Evolutionary conservation across 2,797 vertebrate species (phyloP).

Genomic region (Acropternis orthonyx): DNA sequence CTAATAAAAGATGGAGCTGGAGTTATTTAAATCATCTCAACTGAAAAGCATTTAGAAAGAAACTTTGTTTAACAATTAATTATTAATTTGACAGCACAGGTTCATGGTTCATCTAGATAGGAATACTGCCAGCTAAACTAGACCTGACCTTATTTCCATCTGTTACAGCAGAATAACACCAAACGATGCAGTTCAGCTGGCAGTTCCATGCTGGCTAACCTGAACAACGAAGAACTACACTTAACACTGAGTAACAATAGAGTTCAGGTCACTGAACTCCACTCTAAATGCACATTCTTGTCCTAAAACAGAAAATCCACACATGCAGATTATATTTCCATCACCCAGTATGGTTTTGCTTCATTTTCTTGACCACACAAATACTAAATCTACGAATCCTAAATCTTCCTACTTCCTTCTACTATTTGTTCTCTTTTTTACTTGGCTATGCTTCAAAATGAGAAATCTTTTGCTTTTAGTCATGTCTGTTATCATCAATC

Average conservation of each 20-base stretch:
- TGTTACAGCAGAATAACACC: background rate
- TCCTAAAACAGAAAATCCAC: background rate
- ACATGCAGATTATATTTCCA: background rate
- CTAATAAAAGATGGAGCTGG: background rate
- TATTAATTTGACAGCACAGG: background rate
- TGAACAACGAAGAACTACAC: background rate
- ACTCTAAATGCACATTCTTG: background rate
- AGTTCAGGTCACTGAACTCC: background rate
- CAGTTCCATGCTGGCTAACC: background rate
- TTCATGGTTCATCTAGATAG: background rate
- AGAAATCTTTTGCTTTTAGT: slow-evolving; percentile 20
- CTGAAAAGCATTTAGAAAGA: background rate
- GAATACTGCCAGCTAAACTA: background rate
- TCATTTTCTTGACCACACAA: background rate
- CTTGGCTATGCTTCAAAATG: background rate
- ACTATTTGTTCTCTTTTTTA: background rate
- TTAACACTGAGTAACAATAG: background rate
- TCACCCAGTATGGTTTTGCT: background rate
- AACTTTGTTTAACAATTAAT: background rate
- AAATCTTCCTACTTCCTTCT: background rate
- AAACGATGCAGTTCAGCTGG: background rate
- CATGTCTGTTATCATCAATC: background rate
- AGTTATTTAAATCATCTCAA: background rate
- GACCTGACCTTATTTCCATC: background rate
- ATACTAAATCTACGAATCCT: background rate